Conservation (phyloP, 2,888 invertebrate species). For the Phortica magna region DNA sequence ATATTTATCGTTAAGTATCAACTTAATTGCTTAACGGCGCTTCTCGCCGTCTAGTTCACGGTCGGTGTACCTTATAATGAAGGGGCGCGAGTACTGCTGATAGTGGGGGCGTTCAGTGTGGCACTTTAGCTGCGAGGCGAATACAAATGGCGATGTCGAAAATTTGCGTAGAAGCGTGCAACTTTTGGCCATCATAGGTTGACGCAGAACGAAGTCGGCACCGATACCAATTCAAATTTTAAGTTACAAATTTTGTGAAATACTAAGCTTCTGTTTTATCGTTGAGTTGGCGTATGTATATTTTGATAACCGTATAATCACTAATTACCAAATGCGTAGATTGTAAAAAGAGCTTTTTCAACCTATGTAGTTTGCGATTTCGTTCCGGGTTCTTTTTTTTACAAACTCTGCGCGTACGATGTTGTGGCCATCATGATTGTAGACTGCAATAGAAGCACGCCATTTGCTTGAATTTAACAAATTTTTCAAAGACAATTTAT, state of each 20-base stretch:
- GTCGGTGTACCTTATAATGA: slow-evolving; percentile 73
- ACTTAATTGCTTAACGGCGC: slow-evolving; percentile 12
- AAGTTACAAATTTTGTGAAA: background rate
- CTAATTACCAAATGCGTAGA: slow-evolving; percentile 11
- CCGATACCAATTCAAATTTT: background rate
- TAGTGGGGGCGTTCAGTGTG: slow-evolving; percentile 49
- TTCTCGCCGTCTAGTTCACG: slow-evolving; percentile 66
- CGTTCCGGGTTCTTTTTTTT: too few species aligned
- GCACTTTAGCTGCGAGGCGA: slow-evolving; percentile 26
- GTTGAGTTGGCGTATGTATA: background rate
- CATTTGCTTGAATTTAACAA: background rate
- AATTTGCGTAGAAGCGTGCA: slow-evolving; percentile 21
- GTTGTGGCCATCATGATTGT: background rate
- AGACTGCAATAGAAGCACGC: background rate
- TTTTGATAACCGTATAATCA: background rate
- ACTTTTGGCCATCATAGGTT: slow-evolving; percentile 34
- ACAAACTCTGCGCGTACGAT: too few species aligned
- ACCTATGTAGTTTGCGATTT: too few species aligned
- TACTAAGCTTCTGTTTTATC: background rate
- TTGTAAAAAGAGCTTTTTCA: slow-evolving; percentile 3
- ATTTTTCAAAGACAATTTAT: background rate
- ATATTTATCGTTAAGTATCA: background rate
- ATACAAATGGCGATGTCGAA: slow-evolving; percentile 26
- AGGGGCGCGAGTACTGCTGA: slow-evolving; percentile 73
- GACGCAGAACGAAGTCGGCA: slow-evolving; percentile 9